phyloP scores from a whole-genome alignment of 2,888 invertebrate genomes.

The Vandiemenella viatica region DNA sequence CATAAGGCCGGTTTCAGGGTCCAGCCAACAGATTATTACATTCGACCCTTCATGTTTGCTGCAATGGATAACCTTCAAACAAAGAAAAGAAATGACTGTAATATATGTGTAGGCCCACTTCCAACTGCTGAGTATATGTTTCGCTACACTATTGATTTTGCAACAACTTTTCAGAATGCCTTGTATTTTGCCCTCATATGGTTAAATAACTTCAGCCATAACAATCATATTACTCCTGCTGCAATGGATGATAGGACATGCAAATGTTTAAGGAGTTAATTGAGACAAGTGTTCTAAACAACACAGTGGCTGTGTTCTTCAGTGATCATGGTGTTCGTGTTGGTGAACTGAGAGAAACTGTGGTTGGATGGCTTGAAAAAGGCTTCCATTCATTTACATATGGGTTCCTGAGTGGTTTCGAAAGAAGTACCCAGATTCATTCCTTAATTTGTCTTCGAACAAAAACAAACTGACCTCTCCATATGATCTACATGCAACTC shows the following conservation, averaged over 20 bases:
- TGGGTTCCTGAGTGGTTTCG: conserved; percentile 48
- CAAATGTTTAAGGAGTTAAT: conserved; percentile 40
- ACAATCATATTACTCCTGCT: conserved; percentile 47
- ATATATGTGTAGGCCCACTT: conserved; percentile 44
- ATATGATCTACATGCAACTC: conserved; percentile 57
- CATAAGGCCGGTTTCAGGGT: conserved; percentile 53
- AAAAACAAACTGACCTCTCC: conserved; percentile 53
- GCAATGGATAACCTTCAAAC: conserved; percentile 23
- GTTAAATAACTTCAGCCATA: conserved; percentile 63
- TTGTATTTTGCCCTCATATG: conserved; percentile 63
- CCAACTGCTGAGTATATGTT: conserved; percentile 52
- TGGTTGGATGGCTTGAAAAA: conserved; percentile 61
- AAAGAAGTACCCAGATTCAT: conserved; percentile 36
- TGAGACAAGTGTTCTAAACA: conserved; percentile 42
- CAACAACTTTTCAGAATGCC: conserved; percentile 40
- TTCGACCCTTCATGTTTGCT: conserved; percentile 58
- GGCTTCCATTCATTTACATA: conserved; percentile 56
- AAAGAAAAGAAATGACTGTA: conserved; percentile 31
- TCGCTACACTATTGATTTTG: conserved; percentile 51
- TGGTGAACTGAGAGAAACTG: conserved; percentile 50
- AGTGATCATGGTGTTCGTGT: conserved; percentile 70
- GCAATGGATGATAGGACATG: conserved; percentile 47
- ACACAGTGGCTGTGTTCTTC: conserved; percentile 52
- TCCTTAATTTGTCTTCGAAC: conserved; percentile 41
- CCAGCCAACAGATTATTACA: conserved; percentile 69